Base-by-base conservation (phyloP, 2,888 invertebrate genomes). In the Agrotis exclamationis region DNA sequence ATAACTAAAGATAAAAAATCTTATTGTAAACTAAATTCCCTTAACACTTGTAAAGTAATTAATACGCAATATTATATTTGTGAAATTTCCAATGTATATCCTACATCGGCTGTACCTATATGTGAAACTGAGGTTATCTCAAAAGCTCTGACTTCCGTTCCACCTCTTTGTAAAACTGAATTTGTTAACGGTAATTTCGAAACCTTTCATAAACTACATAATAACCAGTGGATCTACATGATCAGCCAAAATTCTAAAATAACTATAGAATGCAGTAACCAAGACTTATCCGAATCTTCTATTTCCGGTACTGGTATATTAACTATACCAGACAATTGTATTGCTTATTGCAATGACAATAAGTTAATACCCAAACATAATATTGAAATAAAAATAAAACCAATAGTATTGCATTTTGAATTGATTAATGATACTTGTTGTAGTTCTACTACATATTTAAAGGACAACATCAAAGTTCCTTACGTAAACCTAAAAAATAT, bases 91-190 rank as follows among this genome's bases (percentile, higher is more conserved):
- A 62, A 20, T 62, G 60, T 62, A 9, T 62, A 62, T 7, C 48
- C 60, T 7, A 62, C 60, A 2, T 62, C 48, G 9, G 60, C 60
- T 3, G 60, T 62, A 9, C 60, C 48, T n/a, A n/a, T 62, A 33
- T 62, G 48, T 33, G 60, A 48, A 62, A 50, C 20, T 20, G 60
- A 62, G 14, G 20, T 62, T 62, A 62, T 62, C 9, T 62, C 60
- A 20, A 62, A 60, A 33, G 48, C 48, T 7, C 4, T 50, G 1
- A 62, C 47, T 28, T 48, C 60, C 16, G 28, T 50, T 20, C 48
- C 60, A 9, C n/a, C 3, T 24, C 3, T 50, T 14, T 48, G 60
- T 13, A 47, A n/a, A 5, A 47, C 24, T 24, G 24, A 60, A 60
- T 28, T 60, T 6, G 13, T 47, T 5, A 47, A 48, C 7, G 59